Base-by-base conservation (phyloP, 92 coral and sea anemone species). In the Porites cylindrica region DNA sequence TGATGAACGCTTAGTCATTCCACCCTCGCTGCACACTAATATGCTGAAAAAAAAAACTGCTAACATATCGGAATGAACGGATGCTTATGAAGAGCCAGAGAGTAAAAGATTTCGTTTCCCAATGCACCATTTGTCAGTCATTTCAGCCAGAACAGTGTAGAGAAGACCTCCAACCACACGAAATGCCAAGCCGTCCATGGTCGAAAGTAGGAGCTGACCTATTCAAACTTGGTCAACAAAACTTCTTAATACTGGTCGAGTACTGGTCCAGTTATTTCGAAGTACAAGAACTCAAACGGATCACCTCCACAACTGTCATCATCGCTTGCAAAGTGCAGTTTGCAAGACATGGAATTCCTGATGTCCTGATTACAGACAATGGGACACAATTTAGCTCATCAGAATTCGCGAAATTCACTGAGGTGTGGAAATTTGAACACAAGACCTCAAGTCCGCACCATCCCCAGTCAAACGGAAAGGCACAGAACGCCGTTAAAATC, bases 1-100 rank as follows among this genome's bases (percentile, higher is more conserved):
- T 14, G 86, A 79, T 4, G 86, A 86, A 60, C 78, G 86, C 17
- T 77, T 88, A 60, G 91, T 82, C 8, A 82, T 81, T 4, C 82
- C 90, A 77, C n/a, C 18, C 80, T 16, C 70, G 79, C 64, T 86
- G 72, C 78, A 6, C 47, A 32, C 43, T 2, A 5, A 2, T 32
- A 32, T 32, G 43, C 47, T 38, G 47, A 38, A 38, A 38, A 6
- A 4, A 38, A 38, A 38, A 6, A 38, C 43, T 7, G 5, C 47
- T 38, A 6, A 3, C 6, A 38, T 38, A 38, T 4, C 47, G 0
- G 6, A 38, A 38, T 38, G 47, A 5, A 38, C 47, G 0, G 0
- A 38, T 38, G 47, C 47, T 38, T 38, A 38, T 3, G 47, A 38
- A 3, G 47, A 38, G 6, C 47, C 6, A 38, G 47, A 38, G 47